These are phyloP conservation scores for Alitta virens DNA, from an alignment of 2,888 invertebrate species.

Conservation along the genomic window DNA sequence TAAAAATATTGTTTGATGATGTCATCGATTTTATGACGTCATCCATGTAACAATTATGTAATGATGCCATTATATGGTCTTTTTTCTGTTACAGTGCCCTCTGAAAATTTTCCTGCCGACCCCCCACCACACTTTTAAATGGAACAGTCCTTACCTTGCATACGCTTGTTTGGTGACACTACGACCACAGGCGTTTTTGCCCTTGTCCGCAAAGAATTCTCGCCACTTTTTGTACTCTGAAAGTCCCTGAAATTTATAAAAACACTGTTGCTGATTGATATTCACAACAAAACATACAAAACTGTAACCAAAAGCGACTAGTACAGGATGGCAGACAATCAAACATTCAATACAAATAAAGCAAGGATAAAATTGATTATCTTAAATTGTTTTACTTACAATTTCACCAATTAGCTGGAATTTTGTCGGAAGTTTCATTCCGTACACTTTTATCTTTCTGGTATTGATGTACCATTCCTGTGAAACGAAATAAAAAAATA, in stretches of 20 bases:
- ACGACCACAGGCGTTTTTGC: neutral
- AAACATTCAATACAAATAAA: no score
- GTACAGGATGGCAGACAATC: no score
- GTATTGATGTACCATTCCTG: slow-evolving; percentile 25
- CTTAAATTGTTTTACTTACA: slow-evolving; percentile 15
- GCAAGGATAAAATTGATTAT: neutral
- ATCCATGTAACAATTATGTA: no score
- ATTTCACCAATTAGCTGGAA: slow-evolving; percentile 30
- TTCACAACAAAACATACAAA: no score
- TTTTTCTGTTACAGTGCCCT: no score
- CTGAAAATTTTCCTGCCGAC: no score
- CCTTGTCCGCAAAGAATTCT: slow-evolving; percentile 19
- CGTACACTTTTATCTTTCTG: slow-evolving; percentile 20
- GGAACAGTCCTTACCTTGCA: slow-evolving; percentile 22
- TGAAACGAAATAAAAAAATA: neutral
- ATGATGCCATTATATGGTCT: no score
- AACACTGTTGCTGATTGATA: no score
- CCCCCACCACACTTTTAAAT: no score
- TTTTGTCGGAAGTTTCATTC: slow-evolving; percentile 29
- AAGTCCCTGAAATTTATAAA: slow-evolving; percentile 22
- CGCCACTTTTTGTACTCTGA: slow-evolving; percentile 21
- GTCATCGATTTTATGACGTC: no score
- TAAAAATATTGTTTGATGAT: no score
- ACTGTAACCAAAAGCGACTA: no score
- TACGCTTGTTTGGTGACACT: slow-evolving; percentile 24